phyloP scores from a whole-genome alignment of 2,888 invertebrate genomes.

The Trichopoda pennipes region DNA sequence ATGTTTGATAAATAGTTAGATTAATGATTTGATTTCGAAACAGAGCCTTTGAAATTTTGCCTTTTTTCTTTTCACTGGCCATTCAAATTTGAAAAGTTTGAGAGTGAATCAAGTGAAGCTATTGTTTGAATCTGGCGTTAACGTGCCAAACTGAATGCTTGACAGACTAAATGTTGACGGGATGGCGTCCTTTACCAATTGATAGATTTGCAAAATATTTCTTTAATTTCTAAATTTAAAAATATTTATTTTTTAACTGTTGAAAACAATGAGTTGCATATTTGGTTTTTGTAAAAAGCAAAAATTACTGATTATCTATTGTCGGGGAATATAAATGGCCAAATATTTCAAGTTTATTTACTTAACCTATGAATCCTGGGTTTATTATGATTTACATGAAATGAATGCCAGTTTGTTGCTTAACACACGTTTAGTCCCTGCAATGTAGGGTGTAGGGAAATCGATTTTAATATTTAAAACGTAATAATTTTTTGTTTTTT shows the following conservation, averaged over 20 bases:
- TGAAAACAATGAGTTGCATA: background rate
- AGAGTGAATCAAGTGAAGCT: conserved; percentile 32
- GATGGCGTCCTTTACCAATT: conserved; percentile 19
- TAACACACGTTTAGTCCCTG: too few species aligned
- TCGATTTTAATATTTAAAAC: conserved; percentile 3
- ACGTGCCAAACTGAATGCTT: conserved; percentile 67
- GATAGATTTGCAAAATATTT: conserved; percentile 5
- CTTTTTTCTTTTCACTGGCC: conserved; percentile 38
- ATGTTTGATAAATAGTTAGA: conserved; percentile 64
- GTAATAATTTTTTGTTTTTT: too few species aligned
- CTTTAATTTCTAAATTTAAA: background rate
- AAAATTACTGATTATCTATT: too few species aligned
- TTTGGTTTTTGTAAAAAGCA: too few species aligned
- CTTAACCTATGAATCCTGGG: too few species aligned
- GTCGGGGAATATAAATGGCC: too few species aligned
- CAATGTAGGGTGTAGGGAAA: conserved; percentile 24
- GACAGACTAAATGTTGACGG: conserved; percentile 20
- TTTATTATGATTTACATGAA: too few species aligned
- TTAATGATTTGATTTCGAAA: conserved; percentile 65
- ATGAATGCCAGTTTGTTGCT: too few species aligned
- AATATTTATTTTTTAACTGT: conserved; percentile 14
- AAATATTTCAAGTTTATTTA: too few species aligned
- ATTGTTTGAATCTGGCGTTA: conserved; percentile 60
- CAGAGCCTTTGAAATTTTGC: conserved; percentile 47
- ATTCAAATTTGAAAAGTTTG: conserved; percentile 24